Evolutionary conservation across 2,888 invertebrate species (phyloP).

Genomic region (Eumerus sabulonum): DNA sequence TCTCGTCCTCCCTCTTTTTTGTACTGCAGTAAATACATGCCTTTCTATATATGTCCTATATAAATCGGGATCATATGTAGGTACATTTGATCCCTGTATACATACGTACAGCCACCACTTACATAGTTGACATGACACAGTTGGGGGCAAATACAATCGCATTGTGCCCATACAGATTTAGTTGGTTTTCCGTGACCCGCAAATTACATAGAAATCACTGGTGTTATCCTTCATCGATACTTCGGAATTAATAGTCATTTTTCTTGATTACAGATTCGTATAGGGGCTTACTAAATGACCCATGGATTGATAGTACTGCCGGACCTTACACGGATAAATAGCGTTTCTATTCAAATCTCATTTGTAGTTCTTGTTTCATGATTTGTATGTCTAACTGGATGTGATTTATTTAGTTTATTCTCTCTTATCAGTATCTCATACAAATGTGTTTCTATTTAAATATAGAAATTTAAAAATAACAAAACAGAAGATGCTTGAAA

Average conservation of each 20-base stretch:
- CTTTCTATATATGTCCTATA: not conserved
- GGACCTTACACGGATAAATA: not conserved
- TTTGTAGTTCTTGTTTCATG: conserved; percentile 15
- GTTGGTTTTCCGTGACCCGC: conserved; percentile 27
- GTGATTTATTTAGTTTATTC: conserved; percentile 52
- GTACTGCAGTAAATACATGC: not conserved
- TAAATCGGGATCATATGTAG: not conserved
- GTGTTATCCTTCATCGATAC: conserved; percentile 15
- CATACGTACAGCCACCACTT: conserved; percentile 43
- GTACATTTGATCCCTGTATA: conserved; percentile 27
- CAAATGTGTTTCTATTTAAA: too few species aligned
- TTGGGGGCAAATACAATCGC: conserved; percentile 60
- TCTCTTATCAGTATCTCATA: conserved; percentile 38
- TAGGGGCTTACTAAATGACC: conserved; percentile 16
- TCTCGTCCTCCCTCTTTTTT: too few species aligned
- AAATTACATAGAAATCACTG: conserved; percentile 19
- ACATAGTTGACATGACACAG: conserved; percentile 61
- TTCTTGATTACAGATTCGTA: conserved; percentile 6
- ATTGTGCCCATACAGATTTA: conserved; percentile 38
- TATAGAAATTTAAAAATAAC: too few species aligned
- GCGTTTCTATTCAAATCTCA: not conserved
- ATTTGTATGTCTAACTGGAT: not conserved
- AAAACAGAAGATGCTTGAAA: too few species aligned
- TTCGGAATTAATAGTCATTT: conserved; percentile 8
- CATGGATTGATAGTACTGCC: conserved; percentile 18